phyloP scores from a whole-genome alignment of 2,888 invertebrate species.

The Ctenicera cuprea region DNA sequence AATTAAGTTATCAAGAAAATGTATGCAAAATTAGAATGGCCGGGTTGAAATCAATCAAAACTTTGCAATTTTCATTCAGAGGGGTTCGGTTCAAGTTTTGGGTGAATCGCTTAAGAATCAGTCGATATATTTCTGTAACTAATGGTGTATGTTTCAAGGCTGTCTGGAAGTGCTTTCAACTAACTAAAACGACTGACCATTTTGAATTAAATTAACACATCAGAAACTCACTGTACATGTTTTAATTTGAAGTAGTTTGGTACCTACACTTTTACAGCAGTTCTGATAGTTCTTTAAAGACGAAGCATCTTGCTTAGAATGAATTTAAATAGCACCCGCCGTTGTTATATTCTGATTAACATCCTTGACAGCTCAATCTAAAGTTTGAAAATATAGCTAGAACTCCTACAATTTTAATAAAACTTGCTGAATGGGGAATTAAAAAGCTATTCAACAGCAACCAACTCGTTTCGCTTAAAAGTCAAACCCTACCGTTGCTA shows the following conservation, averaged over 20 bases:
- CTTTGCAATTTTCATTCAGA: constrained; percentile 16
- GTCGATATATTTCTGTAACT: not conserved
- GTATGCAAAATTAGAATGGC: constrained; percentile 15
- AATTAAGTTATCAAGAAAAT: constrained; percentile 20
- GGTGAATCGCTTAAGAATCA: constrained; percentile 6
- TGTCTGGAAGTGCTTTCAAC: too few relatives aligned
- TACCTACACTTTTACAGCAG: too few relatives aligned
- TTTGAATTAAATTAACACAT: not conserved
- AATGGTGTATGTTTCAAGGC: too few relatives aligned
- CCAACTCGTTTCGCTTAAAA: constrained; percentile 1
- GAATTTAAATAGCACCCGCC: constrained; percentile 16
- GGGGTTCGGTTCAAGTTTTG: constrained; percentile 9
- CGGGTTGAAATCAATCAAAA: constrained; percentile 27
- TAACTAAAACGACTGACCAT: not conserved
- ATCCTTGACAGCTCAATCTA: constrained; percentile 44
- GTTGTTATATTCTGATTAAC: constrained; percentile 33
- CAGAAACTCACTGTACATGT: not conserved
- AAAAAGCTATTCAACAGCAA: constrained; percentile 32
- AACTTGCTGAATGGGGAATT: constrained; percentile 35
- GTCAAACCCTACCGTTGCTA: constrained; percentile 8
- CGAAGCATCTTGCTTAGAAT: not conserved
- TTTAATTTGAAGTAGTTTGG: not conserved
- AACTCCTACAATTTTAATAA: constrained; percentile 41
- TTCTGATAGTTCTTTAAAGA: too few relatives aligned
- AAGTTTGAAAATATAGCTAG: constrained; percentile 40